Evolutionary conservation across 1,140 invertebrate genomes (phyloP).

Genomic region (Pomacea maculata): DNA sequence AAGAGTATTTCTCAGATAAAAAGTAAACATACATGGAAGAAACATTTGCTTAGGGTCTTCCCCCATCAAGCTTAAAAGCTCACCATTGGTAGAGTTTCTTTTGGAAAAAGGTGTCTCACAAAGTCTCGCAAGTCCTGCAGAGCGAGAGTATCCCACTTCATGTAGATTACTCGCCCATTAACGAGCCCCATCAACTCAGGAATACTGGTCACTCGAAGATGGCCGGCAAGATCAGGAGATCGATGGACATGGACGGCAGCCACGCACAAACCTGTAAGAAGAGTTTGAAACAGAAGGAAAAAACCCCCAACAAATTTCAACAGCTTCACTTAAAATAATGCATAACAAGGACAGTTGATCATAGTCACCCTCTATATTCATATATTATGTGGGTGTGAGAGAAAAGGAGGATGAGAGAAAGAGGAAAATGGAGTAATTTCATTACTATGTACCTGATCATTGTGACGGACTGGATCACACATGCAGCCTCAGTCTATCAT

Average conservation of each 20-base stretch:
- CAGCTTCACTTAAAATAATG: neutral
- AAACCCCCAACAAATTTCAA: neutral
- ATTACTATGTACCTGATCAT: too few species aligned
- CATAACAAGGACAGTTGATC: neutral
- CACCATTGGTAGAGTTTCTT: constrained; percentile 39
- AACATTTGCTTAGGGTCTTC: neutral
- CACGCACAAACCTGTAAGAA: constrained; percentile 61
- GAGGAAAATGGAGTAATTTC: too few species aligned
- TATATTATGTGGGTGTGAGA: neutral
- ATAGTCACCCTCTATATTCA: neutral
- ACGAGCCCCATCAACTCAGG: constrained; percentile 85
- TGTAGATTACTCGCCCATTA: constrained; percentile 80
- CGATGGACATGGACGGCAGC: constrained; percentile 86
- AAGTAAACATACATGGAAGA: neutral
- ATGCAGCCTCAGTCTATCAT: too few species aligned
- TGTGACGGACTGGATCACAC: too few species aligned
- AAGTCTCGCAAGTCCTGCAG: constrained; percentile 55
- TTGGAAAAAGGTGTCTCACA: constrained; percentile 55
- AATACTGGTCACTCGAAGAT: constrained; percentile 80
- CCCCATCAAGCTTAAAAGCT: neutral
- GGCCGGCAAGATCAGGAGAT: constrained; percentile 78
- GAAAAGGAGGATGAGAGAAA: neutral
- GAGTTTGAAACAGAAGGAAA: neutral
- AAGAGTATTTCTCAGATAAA: too few species aligned
- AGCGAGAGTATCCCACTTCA: constrained; percentile 41